phyloP scores from a whole-genome alignment of 2,888 invertebrate species.

The Megamerina dolium region DNA sequence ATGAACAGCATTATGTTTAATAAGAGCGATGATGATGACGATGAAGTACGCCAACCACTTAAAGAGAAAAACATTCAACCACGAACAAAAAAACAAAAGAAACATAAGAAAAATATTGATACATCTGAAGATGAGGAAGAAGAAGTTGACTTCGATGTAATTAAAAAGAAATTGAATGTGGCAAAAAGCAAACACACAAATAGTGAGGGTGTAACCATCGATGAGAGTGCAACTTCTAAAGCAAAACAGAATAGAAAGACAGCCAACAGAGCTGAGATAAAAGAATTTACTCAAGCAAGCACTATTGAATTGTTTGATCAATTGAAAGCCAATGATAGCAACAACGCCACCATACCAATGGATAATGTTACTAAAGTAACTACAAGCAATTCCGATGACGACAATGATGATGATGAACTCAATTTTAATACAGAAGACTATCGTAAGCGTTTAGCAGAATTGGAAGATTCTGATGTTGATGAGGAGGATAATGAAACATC shows the following conservation, averaged over 20 bases:
- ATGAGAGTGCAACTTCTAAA: constrained; percentile 17
- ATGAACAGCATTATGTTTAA: constrained; percentile 43
- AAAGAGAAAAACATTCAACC: constrained; percentile 14
- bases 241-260: constrained; percentile 1
- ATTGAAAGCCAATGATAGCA: constrained; percentile 35
- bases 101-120: constrained; percentile 17
- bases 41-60: constrained; percentile 27
- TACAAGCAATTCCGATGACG: constrained; percentile 10
- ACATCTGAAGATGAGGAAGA: constrained; percentile 22
- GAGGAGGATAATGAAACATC: constrained; percentile 15
- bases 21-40: constrained; percentile 46
- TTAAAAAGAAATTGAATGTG: constrained; percentile 39
- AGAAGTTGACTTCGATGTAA: constrained; percentile 28
- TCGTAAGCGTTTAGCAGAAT: constrained; percentile 41
- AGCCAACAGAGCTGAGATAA: constrained; percentile 11
- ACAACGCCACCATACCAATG: constrained; percentile 31
- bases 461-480: constrained; percentile 30
- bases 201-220: constrained; percentile 28
- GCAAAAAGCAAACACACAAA: constrained; percentile 28
- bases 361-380: constrained; percentile 27
- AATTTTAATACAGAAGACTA: constrained; percentile 47
- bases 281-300: constrained; percentile 10
- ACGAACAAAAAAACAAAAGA: constrained; percentile 13
- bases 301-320: constrained; percentile 35
- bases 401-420: constrained; percentile 28